Conservation (phyloP, 2,797 vertebrate genomes). For the Phalanger gymnotis region DNA sequence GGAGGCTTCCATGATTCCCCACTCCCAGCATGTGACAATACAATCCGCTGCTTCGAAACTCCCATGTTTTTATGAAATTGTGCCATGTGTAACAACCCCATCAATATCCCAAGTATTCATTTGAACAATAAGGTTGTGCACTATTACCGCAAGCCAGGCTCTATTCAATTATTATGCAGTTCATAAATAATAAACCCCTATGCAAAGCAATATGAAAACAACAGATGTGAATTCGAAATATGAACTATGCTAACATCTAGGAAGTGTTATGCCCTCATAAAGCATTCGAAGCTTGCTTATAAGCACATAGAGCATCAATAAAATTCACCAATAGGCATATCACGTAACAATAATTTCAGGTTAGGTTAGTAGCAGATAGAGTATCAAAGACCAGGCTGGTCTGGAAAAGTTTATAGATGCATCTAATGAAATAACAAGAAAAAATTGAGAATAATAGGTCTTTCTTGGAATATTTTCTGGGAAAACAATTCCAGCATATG, state of each 20-base stretch:
- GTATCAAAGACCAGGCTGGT: neutral
- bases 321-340: neutral
- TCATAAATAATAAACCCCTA: neutral
- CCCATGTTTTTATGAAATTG: neutral
- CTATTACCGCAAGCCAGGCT: neutral
- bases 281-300: neutral
- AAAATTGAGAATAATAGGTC: neutral
- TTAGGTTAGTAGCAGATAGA: neutral
- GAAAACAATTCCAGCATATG: neutral
- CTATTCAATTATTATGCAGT: neutral
- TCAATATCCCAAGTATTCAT: neutral
- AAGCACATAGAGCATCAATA: neutral
- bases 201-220: neutral
- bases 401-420: neutral
- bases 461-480: neutral
- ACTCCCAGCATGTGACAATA: neutral
- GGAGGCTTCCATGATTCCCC: neutral
- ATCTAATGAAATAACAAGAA: neutral
- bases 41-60: neutral
- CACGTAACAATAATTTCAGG: neutral
- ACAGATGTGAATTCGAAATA: neutral
- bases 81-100: neutral
- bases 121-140: neutral
- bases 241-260: neutral
- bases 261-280: neutral